Base-by-base conservation (phyloP, 2,888 invertebrate species). In the Limnephilus rhombicus region DNA sequence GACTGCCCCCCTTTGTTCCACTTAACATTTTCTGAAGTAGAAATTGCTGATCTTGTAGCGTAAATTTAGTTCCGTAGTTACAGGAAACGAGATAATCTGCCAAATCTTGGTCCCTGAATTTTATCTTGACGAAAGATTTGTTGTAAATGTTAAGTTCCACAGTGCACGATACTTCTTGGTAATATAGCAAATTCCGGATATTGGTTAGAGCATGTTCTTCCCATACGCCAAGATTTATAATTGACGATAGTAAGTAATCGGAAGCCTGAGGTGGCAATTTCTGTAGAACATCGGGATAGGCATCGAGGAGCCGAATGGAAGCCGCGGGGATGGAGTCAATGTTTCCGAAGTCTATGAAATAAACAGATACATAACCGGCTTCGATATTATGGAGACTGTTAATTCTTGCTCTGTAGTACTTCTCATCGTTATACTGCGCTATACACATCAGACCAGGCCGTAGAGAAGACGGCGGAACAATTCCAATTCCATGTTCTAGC, bases 301-400 rank as follows among this genome's bases (percentile, higher is more conserved):
- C 95, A 87, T 97, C 96, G 92, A 97, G 94, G 85, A 96, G 95
- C 94, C 98, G 95, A 86, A 97, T 96, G 92, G 97, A 96, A 82
- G 95, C 96, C 90, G 96, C 94, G 31, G 97, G 96, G 92, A 98
- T 96, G 24, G 96, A 94, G 94, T 97, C 97, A 94, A 96, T 96
- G 94, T 97, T 97, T 85, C 98, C 98, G 94, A 96, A 97, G 94
- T 98, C 98, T 68, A 98, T 96, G 94, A 97, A 97, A 92, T 96
- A 96, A n/a, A 97, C 91, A 94, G 97, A 96, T 89, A 98, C 96
- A 91, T 96, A 95, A 34, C 96, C 97, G 92, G 96, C 96, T 5
- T 95, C 94, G 87, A 97, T 94, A 94, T 94, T 96, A 31, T 95
- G 94, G 15, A 96, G 95, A 92, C 95, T 96, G 87, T 96, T 95